These are phyloP conservation scores for Sphenodon punctatus DNA, from an alignment of 2,797 vertebrate genomes.

Conservation along the genomic window DNA sequence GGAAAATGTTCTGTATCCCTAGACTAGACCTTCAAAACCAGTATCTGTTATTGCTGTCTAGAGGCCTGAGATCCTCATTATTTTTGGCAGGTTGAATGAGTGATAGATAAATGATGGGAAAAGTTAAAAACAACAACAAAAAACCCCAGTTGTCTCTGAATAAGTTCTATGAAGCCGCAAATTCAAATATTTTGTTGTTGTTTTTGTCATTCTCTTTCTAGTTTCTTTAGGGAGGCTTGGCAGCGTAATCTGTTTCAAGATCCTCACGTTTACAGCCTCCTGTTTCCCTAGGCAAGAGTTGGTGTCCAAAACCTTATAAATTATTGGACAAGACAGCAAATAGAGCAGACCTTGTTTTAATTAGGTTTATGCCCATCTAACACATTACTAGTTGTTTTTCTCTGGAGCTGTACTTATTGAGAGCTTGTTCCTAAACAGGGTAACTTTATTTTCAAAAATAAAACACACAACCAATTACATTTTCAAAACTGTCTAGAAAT, in stretches of 20 bases:
- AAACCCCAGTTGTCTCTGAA: too few relatives aligned
- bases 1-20: too few relatives aligned
- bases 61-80: too few relatives aligned
- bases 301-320: background rate
- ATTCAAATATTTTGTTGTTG: fast-evolving
- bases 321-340: background rate
- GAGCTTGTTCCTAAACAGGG: background rate
- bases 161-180: too few relatives aligned
- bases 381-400: background rate
- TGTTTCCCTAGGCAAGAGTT: background rate
- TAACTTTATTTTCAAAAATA: background rate
- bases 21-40: too few relatives aligned
- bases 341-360: background rate
- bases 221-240: background rate
- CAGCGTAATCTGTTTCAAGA: background rate
- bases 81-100: too few relatives aligned
- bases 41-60: too few relatives aligned
- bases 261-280: background rate
- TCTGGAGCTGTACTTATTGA: background rate
- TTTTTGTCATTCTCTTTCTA: background rate
- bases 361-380: background rate
- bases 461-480: background rate
- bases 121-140: too few relatives aligned
- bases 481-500: background rate
- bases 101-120: too few relatives aligned